Evolutionary conservation across 2,888 invertebrate species (phyloP).

Genomic region (Acronicta leporina): DNA sequence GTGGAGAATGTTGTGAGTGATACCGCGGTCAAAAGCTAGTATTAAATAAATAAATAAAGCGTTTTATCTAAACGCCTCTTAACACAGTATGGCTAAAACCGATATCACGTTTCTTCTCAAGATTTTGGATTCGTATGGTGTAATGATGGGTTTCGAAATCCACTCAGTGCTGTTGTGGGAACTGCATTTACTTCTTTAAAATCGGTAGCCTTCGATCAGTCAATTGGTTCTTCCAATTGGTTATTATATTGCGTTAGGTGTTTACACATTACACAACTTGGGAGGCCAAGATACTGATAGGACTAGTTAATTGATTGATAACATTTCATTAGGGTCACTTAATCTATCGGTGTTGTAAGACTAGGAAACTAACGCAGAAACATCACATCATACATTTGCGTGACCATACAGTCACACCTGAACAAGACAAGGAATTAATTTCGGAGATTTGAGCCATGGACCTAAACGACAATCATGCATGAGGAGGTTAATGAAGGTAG

Average conservation of each 20-base stretch:
- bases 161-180: slow-evolving; percentile 25
- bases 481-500: too few relatives aligned
- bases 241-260: slow-evolving; percentile 9
- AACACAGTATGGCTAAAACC: neutral
- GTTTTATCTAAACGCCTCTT: slow-evolving; percentile 8
- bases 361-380: slow-evolving; percentile 17
- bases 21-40: too few relatives aligned
- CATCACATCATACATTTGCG: neutral
- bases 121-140: slow-evolving; percentile 25
- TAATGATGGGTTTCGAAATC: slow-evolving; percentile 42
- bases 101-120: slow-evolving; percentile 30
- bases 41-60: neutral
- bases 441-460: too few relatives aligned
- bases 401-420: too few relatives aligned
- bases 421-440: too few relatives aligned
- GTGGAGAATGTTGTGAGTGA: too few relatives aligned
- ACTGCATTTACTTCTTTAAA: slow-evolving; percentile 21
- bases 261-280: slow-evolving; percentile 12
- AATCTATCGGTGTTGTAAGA: slow-evolving; percentile 14
- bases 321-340: slow-evolving; percentile 9
- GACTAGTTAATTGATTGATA: slow-evolving; percentile 35
- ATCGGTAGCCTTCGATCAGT: slow-evolving; percentile 37
- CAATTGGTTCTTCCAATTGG: slow-evolving; percentile 32
- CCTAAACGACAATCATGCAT: too few relatives aligned
- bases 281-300: slow-evolving; percentile 4